phyloP scores from a whole-genome alignment of 2,888 invertebrate genomes.

The Nymphalis c-album region DNA sequence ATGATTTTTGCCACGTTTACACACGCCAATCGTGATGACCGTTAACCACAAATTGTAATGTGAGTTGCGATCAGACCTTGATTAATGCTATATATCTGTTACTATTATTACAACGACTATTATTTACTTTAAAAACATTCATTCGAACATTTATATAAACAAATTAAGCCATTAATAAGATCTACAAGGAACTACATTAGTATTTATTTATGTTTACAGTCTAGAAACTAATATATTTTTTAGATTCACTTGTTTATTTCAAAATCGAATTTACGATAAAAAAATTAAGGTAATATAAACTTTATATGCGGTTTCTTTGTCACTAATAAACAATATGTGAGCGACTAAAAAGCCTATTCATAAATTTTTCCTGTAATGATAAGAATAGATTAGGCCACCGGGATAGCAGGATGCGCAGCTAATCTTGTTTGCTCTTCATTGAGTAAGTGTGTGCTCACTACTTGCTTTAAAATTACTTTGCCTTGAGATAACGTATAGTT shows the following conservation, averaged over 20 bases:
- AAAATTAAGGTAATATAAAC: constrained; percentile 26
- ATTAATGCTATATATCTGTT: constrained; percentile 27
- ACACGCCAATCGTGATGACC: constrained; percentile 35
- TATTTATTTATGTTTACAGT: no score
- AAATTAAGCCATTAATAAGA: no score
- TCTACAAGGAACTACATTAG: no score
- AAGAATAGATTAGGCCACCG: constrained; percentile 75
- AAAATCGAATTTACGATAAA: not conserved
- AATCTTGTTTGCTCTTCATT: constrained; percentile 70
- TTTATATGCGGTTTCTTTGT: constrained; percentile 57
- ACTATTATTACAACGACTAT: constrained; percentile 18
- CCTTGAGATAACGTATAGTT: constrained; percentile 33
- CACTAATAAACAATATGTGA: constrained; percentile 49
- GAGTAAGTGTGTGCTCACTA: constrained; percentile 58
- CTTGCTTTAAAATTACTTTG: constrained; percentile 49
- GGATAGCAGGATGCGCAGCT: constrained; percentile 74
- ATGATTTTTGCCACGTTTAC: constrained; percentile 34
- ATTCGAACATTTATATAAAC: constrained; percentile 8
- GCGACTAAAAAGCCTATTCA: constrained; percentile 54
- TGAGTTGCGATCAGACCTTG: constrained; percentile 31
- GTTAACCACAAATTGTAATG: constrained; percentile 38
- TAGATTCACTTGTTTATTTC: no score
- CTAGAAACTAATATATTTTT: no score
- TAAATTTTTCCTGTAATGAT: constrained; percentile 72
- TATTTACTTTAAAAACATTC: not conserved